These are phyloP conservation scores for Chiroxiphia lanceolata DNA, from an alignment of 2,797 vertebrate species.

Conservation along the genomic window DNA sequence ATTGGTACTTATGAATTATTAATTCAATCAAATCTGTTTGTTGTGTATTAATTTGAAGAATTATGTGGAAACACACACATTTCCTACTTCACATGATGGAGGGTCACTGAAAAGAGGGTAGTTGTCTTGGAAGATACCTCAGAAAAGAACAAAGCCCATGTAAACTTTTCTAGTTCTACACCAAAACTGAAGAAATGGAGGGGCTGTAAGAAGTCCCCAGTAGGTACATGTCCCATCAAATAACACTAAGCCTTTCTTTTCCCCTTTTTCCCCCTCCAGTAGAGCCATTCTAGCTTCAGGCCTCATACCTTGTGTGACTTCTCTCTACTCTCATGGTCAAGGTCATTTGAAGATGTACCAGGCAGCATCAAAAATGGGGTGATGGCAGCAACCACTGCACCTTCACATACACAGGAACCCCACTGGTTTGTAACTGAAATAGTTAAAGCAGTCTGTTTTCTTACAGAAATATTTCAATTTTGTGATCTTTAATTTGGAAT, in stretches of 20 bases:
- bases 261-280: background rate
- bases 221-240: background rate
- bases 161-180: background rate
- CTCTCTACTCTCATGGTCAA: background rate
- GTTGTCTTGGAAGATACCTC: background rate
- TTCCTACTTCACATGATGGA: background rate
- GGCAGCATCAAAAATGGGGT: background rate
- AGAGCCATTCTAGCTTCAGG: background rate
- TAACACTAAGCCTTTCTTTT: background rate
- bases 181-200: background rate
- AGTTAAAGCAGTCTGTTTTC: background rate
- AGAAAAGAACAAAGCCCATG: background rate
- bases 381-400: background rate
- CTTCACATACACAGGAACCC: background rate
- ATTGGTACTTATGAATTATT: background rate
- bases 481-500: background rate
- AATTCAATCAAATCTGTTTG: background rate
- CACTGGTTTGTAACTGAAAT: background rate
- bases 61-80: background rate
- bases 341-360: accelerated
- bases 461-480: background rate
- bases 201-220: background rate
- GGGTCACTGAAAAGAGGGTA: background rate
- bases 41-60: background rate
- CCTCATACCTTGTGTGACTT: accelerated